Conservation (phyloP, 2,888 invertebrate species). For the Leptopilina drosophilae region DNA sequence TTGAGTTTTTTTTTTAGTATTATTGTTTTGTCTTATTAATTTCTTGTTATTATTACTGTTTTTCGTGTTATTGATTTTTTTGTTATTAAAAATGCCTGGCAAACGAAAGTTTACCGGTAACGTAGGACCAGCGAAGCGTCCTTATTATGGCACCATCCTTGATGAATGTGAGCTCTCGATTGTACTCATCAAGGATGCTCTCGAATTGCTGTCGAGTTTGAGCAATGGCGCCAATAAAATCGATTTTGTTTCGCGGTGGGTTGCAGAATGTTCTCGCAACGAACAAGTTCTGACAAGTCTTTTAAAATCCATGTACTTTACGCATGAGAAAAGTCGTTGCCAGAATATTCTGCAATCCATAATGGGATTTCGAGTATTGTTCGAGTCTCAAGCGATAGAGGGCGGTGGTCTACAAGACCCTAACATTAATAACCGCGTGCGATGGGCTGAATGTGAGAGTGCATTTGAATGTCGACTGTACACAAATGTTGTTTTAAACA, state of each 20-base stretch:
- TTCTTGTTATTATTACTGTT: no score
- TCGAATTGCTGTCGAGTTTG: not conserved
- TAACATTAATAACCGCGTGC: not conserved
- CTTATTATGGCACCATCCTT: not conserved
- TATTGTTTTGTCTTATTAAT: no score
- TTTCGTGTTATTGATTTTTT: no score
- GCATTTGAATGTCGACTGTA: not conserved
- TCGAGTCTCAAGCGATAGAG: not conserved
- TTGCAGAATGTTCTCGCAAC: not conserved
- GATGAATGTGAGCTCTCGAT: not conserved
- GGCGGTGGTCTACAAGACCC: not conserved
- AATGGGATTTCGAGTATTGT: not conserved
- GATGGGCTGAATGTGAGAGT: not conserved
- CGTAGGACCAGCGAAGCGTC: not conserved
- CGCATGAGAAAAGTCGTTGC: not conserved
- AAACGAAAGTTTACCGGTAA: not conserved
- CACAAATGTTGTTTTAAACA: not conserved
- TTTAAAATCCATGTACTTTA: no score
- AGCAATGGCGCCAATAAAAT: not conserved
- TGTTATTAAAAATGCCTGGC: not conserved
- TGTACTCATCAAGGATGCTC: not conserved
- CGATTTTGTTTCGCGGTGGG: not conserved
- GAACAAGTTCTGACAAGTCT: no score
- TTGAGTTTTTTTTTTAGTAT: no score
- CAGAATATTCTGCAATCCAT: not conserved